Evolutionary conservation across 2,888 invertebrate genomes (phyloP).

Genomic region (Platerodrilus igneus): DNA sequence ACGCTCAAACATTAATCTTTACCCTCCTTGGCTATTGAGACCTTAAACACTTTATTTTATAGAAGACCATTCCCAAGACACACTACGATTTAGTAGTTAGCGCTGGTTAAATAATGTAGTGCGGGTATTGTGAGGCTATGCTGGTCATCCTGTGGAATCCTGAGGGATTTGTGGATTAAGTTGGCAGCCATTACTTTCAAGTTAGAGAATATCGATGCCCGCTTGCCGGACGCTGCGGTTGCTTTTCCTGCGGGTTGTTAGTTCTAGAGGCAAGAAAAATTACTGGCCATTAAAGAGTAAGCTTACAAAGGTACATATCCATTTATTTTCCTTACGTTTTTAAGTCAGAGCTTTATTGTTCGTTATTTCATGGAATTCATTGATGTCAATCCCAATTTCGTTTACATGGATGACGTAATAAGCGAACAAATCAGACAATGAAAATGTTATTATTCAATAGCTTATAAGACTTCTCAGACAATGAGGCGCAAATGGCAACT

Average conservation of each 20-base stretch:
- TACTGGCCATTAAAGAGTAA: conserved; percentile 19
- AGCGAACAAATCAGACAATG: conserved; percentile 31
- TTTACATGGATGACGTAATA: conserved; percentile 19
- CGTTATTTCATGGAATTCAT: too few species aligned
- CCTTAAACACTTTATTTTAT: conserved; percentile 35
- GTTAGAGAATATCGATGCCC: conserved; percentile 39
- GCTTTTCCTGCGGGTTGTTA: conserved; percentile 21
- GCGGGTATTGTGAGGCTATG: conserved; percentile 43
- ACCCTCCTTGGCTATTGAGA: conserved; percentile 23
- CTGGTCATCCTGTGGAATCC: conserved; percentile 43
- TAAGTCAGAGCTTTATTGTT: conserved; percentile 3
- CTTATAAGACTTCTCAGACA: conserved; percentile 48
- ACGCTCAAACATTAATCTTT: conserved; percentile 24
- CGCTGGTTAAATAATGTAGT: conserved; percentile 48
- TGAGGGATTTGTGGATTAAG: conserved; percentile 46
- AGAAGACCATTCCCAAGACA: conserved; percentile 34
- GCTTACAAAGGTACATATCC: conserved; percentile 21
- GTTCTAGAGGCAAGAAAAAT: conserved; percentile 21
- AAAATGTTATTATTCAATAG: conserved; percentile 46
- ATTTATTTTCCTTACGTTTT: conserved; percentile 12
- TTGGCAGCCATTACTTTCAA: conserved; percentile 45
- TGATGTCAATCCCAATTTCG: too few species aligned
- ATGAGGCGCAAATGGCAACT: conserved; percentile 47
- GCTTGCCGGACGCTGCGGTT: conserved; percentile 36
- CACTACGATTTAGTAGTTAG: conserved; percentile 47